Conservation (phyloP, 2,113 vertebrate genomes). For the Eclectus roratus region DNA sequence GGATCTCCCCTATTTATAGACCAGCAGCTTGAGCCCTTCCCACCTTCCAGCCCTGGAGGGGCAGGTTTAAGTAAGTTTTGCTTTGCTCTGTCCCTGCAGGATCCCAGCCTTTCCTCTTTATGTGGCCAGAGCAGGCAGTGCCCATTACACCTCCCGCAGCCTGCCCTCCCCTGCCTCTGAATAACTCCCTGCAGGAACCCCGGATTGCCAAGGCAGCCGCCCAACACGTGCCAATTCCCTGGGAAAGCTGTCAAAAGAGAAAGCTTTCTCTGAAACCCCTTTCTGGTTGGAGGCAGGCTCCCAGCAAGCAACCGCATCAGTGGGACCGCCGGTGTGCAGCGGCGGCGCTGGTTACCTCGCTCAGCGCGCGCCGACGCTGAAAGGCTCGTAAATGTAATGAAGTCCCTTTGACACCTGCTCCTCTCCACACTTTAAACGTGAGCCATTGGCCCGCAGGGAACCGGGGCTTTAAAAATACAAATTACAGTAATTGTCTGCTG, state of each 20-base stretch:
- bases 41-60: not conserved
- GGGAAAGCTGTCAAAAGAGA: slow-evolving; percentile 42
- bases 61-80: not conserved
- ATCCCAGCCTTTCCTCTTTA: not conserved
- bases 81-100: not conserved
- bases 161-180: slow-evolving; percentile 56
- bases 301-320: slow-evolving; percentile 77
- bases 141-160: not conserved
- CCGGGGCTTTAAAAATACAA: slow-evolving; percentile 68
- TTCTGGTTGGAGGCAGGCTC: slow-evolving; percentile 60
- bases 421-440: slow-evolving; percentile 78
- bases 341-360: slow-evolving; percentile 50
- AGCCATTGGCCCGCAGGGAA: slow-evolving; percentile 68
- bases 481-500: slow-evolving; percentile 73
- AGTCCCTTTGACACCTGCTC: slow-evolving; percentile 88
- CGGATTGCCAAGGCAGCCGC: slow-evolving; percentile 72
- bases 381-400: slow-evolving; percentile 75
- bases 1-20: not conserved
- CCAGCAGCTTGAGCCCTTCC: not conserved
- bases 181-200: slow-evolving; percentile 79
- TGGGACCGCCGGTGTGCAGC: slow-evolving; percentile 67
- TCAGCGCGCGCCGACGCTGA: slow-evolving; percentile 40
- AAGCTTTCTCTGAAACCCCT: slow-evolving; percentile 60
- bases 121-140: not conserved
- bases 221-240: slow-evolving; percentile 71